These are phyloP conservation scores for Mastigias papua DNA, from an alignment of 30 jellyfish, hydroid and myxozoan species.

Conservation along the genomic window DNA sequence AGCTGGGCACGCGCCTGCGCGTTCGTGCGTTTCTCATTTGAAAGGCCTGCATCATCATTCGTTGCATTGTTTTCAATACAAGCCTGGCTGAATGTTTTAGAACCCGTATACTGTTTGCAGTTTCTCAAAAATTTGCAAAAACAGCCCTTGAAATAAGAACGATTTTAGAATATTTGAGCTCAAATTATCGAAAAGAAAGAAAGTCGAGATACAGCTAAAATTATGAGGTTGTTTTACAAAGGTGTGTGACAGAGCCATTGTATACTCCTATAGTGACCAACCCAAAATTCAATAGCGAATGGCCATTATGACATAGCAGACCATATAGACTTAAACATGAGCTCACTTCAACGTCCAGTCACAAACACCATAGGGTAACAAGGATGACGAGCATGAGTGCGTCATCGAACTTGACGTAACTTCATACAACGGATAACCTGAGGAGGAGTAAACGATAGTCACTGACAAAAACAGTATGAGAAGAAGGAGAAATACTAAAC, in stretches of 20 bases:
- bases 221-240: neutral
- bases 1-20: too few relatives aligned
- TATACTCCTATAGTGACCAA: neutral
- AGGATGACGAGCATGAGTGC: constrained; percentile 98
- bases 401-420: constrained; percentile 98
- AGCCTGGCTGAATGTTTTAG: too few relatives aligned
- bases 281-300: neutral
- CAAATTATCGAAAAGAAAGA: too few relatives aligned
- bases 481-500: neutral
- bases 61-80: too few relatives aligned
- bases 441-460: constrained; percentile 2
- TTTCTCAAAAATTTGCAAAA: too few relatives aligned
- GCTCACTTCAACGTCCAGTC: constrained; percentile 98
- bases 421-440: constrained; percentile 97
- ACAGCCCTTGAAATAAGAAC: too few relatives aligned
- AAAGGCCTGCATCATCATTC: too few relatives aligned
- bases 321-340: neutral
- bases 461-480: neutral
- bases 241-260: too few relatives aligned
- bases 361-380: constrained; percentile 96
- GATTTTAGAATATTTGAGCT: too few relatives aligned
- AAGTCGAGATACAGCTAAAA: too few relatives aligned
- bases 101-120: too few relatives aligned
- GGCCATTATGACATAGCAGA: neutral
- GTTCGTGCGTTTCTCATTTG: too few relatives aligned